phyloP scores from a whole-genome alignment of 2,888 invertebrate genomes.

The Holacanthella duospinosa region DNA sequence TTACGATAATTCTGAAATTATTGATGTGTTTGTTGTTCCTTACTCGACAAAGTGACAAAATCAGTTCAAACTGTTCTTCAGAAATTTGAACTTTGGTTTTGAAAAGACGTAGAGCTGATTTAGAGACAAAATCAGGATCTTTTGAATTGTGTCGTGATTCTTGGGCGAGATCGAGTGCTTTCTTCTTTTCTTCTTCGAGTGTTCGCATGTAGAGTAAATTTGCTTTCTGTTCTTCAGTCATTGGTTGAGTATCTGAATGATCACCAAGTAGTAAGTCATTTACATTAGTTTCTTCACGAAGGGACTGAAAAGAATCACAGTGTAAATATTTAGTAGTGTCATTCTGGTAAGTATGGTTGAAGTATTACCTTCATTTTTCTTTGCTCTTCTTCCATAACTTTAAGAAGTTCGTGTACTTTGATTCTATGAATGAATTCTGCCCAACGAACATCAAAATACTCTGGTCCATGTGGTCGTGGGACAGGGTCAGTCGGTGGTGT shows the following conservation, averaged over 20 bases:
- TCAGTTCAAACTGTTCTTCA: slow-evolving; percentile 31
- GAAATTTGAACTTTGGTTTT: slow-evolving; percentile 17
- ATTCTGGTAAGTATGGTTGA: too few relatives aligned
- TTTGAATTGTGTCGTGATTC: slow-evolving; percentile 1
- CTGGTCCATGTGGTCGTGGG: not conserved
- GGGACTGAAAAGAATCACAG: slow-evolving; percentile 7
- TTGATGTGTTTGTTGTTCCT: too few relatives aligned
- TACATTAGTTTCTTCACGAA: slow-evolving; percentile 15
- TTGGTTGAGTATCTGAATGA: not conserved
- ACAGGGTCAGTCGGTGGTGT: not conserved
- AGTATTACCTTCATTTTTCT: slow-evolving; percentile 21
- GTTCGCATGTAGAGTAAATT: slow-evolving; percentile 1
- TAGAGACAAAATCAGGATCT: slow-evolving; percentile 11
- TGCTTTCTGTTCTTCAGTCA: not conserved
- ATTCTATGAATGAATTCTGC: slow-evolving; percentile 17
- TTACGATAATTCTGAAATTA: not conserved
- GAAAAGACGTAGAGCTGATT: slow-evolving; percentile 8
- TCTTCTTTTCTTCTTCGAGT: slow-evolving; percentile 1
- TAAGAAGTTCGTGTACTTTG: slow-evolving; percentile 32
- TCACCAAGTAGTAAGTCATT: slow-evolving; percentile 6
- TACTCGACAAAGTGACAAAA: slow-evolving; percentile 31
- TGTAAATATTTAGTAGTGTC: too few relatives aligned
- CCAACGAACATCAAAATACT: slow-evolving; percentile 9
- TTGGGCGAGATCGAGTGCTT: not conserved
- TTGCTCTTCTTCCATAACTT: slow-evolving; percentile 28